Evolutionary conservation across 2,888 invertebrate genomes (phyloP).

Genomic region (Oxycera nigricornis): DNA sequence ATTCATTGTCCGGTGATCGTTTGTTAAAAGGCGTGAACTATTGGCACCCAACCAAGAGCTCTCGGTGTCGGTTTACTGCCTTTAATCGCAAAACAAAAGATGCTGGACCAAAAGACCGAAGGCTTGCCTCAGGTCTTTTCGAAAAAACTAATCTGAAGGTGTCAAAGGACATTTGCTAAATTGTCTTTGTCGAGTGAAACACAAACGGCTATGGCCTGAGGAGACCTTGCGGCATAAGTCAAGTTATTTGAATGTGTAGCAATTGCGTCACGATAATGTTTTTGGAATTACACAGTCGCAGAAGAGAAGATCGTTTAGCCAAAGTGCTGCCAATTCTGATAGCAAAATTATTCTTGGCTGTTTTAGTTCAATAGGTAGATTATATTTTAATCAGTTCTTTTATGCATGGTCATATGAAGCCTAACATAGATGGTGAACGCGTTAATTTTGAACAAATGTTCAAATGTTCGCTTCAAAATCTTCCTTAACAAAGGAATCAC

Average conservation of each 20-base stretch:
- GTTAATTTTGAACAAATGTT: no score
- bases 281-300: conserved; percentile 4
- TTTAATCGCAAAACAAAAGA: conserved; percentile 36
- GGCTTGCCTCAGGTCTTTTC: not conserved
- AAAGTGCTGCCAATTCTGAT: no score
- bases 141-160: conserved; percentile 42
- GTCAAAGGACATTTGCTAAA: conserved; percentile 42
- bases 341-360: no score
- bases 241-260: not conserved
- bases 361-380: no score
- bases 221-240: conserved; percentile 17
- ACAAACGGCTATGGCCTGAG: conserved; percentile 1
- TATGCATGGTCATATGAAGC: no score
- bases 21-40: conserved; percentile 48
- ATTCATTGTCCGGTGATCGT: conserved; percentile 43
- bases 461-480: no score
- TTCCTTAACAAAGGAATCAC: no score
- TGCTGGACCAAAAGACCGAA: not conserved
- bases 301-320: no score
- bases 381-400: no score
- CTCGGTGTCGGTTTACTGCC: conserved; percentile 37
- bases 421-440: no score
- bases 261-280: conserved; percentile 32
- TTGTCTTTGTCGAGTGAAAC: not conserved
- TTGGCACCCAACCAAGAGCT: conserved; percentile 40